Percentiles rank a stretch among this genome's conserved stretches.
phyloP scores from a whole-genome alignment of 2,113 vertebrate genomes.

The Scolopax mira region DNA sequence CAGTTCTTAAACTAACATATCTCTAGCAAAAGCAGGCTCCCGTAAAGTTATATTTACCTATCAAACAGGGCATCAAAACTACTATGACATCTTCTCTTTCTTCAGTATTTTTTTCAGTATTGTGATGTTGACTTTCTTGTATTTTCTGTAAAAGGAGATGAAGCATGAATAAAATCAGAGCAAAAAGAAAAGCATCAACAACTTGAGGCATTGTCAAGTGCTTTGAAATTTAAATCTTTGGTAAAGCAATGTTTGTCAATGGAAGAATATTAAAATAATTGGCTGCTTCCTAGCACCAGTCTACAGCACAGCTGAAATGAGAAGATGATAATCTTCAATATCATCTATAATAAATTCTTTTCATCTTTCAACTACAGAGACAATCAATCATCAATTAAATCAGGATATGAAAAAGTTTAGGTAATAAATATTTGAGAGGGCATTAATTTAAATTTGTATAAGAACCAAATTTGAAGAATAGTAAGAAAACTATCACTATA shows the following conservation, averaged over 20 bases:
- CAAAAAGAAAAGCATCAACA: not conserved
- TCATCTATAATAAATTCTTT: not conserved
- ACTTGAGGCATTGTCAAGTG: not conserved
- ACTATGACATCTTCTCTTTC: not conserved
- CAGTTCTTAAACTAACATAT: not conserved
- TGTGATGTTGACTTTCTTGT: not conserved
- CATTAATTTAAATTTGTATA: not conserved
- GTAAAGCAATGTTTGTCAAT: not conserved
- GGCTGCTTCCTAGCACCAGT: not conserved
- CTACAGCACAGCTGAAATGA: not conserved
- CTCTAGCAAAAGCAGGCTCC: not conserved
- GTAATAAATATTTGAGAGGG: not conserved
- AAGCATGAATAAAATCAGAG: not conserved
- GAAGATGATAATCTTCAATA: not conserved
- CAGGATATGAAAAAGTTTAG: not conserved
- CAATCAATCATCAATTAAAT: not conserved
- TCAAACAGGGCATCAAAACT: not conserved
- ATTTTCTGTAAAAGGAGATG: not conserved
- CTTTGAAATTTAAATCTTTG: slow-evolving; percentile 13
- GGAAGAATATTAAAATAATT: not conserved
- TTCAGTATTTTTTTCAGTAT: not conserved
- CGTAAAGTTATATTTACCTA: not conserved
- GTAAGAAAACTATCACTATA: not conserved
- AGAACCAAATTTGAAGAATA: not conserved
- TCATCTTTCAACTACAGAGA: not conserved